Evolutionary conservation across 2,113 vertebrate species (phyloP).

Genomic region (Brachyistius frenatus): DNA sequence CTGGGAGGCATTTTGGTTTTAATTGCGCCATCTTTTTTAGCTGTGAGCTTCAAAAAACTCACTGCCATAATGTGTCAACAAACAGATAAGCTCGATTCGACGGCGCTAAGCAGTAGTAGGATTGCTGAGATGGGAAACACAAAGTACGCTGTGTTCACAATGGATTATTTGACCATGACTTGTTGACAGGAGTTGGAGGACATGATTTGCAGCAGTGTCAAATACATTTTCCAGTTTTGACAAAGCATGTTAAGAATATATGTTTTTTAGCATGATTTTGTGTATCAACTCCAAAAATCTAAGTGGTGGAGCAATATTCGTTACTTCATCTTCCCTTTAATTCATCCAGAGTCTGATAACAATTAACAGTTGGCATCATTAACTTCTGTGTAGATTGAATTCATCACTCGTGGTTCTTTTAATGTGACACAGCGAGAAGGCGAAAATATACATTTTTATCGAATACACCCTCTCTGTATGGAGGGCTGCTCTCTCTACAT

Average conservation of each 20-base stretch:
- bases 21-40: slow-evolving; percentile 12
- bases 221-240: slow-evolving; percentile 5
- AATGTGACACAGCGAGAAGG: slow-evolving; percentile 14
- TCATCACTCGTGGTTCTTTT: slow-evolving; percentile 18
- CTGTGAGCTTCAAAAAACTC: neutral
- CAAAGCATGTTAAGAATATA: slow-evolving; percentile 3
- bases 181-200: slow-evolving; percentile 2
- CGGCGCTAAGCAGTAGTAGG: neutral
- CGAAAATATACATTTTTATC: slow-evolving; percentile 7
- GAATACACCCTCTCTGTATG: slow-evolving; percentile 1
- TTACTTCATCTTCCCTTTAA: slow-evolving; percentile 33
- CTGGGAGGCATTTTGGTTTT: slow-evolving; percentile 23
- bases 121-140: slow-evolving; percentile 9
- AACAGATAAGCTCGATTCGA: slow-evolving; percentile 27
- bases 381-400: slow-evolving; percentile 28
- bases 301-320: neutral
- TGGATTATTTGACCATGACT: slow-evolving; percentile 1
- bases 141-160: neutral
- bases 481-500: slow-evolving; percentile 22
- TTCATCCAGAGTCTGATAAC: slow-evolving; percentile 34
- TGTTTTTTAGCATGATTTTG: neutral
- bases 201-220: slow-evolving; percentile 1
- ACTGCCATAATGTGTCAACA: slow-evolving; percentile 20
- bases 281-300: slow-evolving; percentile 24
- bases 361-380: slow-evolving; percentile 44